Conservation (phyloP, 64 coral and sea anemone species). For the Anthopleura sola region DNA sequence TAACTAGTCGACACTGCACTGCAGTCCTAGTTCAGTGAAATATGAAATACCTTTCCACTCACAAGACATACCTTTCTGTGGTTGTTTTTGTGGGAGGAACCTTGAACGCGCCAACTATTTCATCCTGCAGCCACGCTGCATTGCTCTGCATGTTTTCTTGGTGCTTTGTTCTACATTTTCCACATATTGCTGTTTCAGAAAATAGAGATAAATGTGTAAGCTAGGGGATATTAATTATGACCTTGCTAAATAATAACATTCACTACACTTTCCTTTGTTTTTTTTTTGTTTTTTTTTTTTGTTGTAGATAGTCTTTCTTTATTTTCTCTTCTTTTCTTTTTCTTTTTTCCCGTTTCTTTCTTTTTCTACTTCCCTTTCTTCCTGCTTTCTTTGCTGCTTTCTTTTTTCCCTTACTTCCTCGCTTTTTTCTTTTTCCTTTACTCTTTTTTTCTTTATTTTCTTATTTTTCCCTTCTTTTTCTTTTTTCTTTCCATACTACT, state of each 20-base stretch:
- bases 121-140: neutral
- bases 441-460: neutral
- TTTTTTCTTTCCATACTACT: no score
- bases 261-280: neutral
- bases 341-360: no score
- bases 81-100: neutral
- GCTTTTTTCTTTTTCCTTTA: neutral
- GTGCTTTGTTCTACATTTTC: conserved; percentile 24
- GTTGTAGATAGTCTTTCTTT: no score
- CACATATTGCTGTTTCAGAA: neutral
- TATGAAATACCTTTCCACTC: neutral
- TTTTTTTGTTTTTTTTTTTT: neutral
- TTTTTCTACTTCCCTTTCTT: neutral
- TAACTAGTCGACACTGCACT: no score
- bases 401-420: neutral
- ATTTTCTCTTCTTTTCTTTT: neutral
- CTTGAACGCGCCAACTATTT: neutral
- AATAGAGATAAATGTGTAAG: neutral
- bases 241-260: no score
- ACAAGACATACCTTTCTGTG: neutral
- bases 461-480: neutral
- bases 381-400: neutral
- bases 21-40: no score
- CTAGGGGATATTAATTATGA: neutral
- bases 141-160: conserved; percentile 12